Evolutionary conservation across 2,888 invertebrate genomes (phyloP).

Genomic region (Archips xylosteana): DNA sequence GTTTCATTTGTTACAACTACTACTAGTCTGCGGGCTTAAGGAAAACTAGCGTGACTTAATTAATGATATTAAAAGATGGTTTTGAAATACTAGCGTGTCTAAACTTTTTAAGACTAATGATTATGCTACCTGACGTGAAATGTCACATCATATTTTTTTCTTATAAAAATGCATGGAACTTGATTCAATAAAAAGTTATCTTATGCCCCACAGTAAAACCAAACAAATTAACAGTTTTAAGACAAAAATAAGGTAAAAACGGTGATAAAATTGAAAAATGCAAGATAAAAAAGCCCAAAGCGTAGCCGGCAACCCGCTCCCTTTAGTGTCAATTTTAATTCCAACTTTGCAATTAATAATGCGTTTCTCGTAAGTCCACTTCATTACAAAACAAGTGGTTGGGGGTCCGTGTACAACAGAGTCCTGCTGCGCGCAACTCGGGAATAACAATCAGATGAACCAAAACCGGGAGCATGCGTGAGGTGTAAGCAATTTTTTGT

Average conservation of each 20-base stretch:
- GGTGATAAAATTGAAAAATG: not conserved
- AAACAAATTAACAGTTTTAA: too few species aligned
- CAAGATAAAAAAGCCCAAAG: not conserved
- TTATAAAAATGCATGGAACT: too few species aligned
- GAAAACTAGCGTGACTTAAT: too few species aligned
- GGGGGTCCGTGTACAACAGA: not conserved
- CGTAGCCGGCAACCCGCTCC: not conserved
- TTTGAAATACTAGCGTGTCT: too few species aligned
- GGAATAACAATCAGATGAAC: conserved; percentile 3
- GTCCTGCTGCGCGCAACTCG: conserved; percentile 1
- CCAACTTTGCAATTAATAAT: not conserved
- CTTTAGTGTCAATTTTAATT: not conserved
- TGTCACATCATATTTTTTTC: too few species aligned
- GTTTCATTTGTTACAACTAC: too few species aligned
- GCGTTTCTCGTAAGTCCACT: not conserved
- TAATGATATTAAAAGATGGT: too few species aligned
- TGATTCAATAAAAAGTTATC: too few species aligned
- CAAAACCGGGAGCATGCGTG: not conserved
- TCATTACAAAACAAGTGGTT: not conserved
- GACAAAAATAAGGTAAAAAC: not conserved
- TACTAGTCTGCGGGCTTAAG: too few species aligned
- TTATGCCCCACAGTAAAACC: too few species aligned
- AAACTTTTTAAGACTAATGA: too few species aligned
- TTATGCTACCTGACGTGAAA: too few species aligned
- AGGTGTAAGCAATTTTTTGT: conserved; percentile 3